Percentiles rank a stretch among this genome's conserved stretches.
Evolutionary conservation across 2,113 vertebrate genomes (phyloP).

Genomic region (Aythya baeri): DNA sequence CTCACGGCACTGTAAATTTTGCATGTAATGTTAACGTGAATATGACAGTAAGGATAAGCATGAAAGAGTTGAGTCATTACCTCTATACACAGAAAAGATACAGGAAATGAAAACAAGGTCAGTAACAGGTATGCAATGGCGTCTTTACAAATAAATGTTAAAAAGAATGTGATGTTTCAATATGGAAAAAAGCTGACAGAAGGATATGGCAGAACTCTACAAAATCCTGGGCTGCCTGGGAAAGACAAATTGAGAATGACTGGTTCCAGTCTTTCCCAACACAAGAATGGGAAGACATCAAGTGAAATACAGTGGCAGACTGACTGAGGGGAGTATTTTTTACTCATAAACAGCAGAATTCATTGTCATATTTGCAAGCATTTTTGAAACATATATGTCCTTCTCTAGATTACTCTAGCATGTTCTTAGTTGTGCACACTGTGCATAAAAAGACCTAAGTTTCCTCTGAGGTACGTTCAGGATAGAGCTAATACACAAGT

Average conservation of each 20-base stretch:
- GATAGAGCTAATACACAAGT: background rate
- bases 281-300: background rate
- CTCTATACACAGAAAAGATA: too few relatives aligned
- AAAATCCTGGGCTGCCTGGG: background rate
- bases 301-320: background rate
- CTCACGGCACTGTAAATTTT: background rate
- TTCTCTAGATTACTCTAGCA: background rate
- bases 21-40: background rate
- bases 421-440: background rate
- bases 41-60: background rate
- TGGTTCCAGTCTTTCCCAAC: background rate
- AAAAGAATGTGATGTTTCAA: background rate
- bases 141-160: background rate
- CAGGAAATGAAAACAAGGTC: background rate
- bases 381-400: background rate
- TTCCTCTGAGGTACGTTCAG: background rate
- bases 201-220: background rate
- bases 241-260: background rate
- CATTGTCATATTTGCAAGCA: background rate
- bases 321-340: background rate
- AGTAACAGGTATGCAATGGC: background rate
- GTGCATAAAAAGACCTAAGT: background rate
- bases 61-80: background rate
- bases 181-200: background rate
- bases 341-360: background rate